Evolutionary conservation across 2,113 vertebrate genomes (phyloP), one percentile per base, ranked within the genome.

Genomic region (Lanius ludovicianus): DNA sequence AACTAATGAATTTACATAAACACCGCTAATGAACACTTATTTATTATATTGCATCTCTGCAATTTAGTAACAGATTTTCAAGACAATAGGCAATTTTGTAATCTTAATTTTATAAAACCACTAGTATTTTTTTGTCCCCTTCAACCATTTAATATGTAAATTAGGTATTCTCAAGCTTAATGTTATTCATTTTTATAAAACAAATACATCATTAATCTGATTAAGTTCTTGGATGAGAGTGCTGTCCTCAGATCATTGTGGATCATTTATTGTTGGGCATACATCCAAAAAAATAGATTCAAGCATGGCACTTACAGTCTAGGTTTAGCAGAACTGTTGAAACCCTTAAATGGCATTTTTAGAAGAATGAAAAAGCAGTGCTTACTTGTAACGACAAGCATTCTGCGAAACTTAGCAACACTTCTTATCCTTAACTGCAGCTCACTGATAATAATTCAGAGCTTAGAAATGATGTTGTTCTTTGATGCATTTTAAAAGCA

Each of bases 201-300:
- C 98, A 99, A 99, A 99, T 98, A 98, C 97, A 98, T 98, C 98
- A 99, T 99, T 99, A 98, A 98, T 99, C 98, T 99, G 99, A 99
- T 99, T 99, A 99, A 98, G 96, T 98, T 98, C 98, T 98, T 98
- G 97, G 97, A 98, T 92, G 97, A 94, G 96, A 98, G 96, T 96
- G 93, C 96, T 97, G 95, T 98, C 96, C 98, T 97, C 97, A 98
- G 98, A 98, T 98, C 98, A 98, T 97, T 97, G 97, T 98, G 96
- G 97, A 98, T 98, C 95, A 96, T 97, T 98, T 98, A 98, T 98
- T 98, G 95, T 97, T 98, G 97, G 97, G 98, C 96, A 97, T 82
- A 79, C 87, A 93, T 98, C 98, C 98, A 99, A 97, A 98, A 97
- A 92, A 96, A 97, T 96, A 96, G 96, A 96, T 97, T 98, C 96